Percentiles rank a stretch among this genome's conserved stretches.
phyloP scores from a whole-genome alignment of 2,113 vertebrate genomes.

The Gavia stellata region DNA sequence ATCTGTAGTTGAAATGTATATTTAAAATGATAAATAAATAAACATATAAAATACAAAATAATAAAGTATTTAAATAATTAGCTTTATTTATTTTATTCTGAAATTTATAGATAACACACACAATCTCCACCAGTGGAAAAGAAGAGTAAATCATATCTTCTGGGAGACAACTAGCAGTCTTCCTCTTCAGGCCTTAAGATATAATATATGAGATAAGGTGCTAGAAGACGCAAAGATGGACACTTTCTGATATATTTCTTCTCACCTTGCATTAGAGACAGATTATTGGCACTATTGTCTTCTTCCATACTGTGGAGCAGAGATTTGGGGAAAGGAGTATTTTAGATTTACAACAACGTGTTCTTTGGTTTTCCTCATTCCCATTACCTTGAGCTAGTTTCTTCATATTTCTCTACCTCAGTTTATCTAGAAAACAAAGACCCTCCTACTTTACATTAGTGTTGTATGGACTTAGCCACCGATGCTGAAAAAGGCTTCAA shows the following conservation, averaged over 20 bases:
- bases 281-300: not conserved
- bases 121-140: not conserved
- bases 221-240: not conserved
- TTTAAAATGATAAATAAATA: not conserved
- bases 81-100: not conserved
- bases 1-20: not conserved
- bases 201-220: not conserved
- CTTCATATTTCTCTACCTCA: not conserved
- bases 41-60: not conserved
- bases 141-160: not conserved
- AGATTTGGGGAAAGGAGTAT: not conserved
- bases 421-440: not conserved
- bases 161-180: not conserved
- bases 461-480: not conserved
- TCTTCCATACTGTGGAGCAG: not conserved
- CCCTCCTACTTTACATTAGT: not conserved
- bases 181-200: not conserved
- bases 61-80: not conserved
- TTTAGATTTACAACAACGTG: not conserved
- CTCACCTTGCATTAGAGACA: not conserved
- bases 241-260: not conserved
- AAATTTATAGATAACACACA: not conserved
- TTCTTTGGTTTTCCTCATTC: not conserved
- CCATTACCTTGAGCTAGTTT: not conserved
- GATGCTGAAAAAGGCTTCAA: not conserved